phyloP scores from a whole-genome alignment of 2,113 vertebrate species.

The Pelmatolapia mariae region DNA sequence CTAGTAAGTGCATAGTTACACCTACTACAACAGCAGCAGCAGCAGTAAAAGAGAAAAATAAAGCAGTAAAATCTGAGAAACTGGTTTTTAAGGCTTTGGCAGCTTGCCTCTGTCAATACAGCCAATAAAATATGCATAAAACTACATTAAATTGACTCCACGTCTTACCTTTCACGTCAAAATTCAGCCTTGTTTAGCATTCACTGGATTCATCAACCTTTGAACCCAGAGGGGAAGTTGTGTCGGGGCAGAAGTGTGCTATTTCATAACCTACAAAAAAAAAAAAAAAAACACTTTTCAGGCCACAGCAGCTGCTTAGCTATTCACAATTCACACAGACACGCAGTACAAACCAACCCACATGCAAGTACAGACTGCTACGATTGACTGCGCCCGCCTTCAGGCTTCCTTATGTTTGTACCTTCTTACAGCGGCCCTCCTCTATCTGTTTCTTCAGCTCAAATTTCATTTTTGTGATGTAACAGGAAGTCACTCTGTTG shows the following conservation, averaged over 20 bases:
- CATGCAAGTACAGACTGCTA: neutral
- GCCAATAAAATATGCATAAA: neutral
- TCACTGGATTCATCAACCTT: conserved; percentile 29
- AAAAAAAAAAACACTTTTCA: neutral
- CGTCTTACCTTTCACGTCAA: conserved; percentile 34
- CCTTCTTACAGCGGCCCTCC: neutral
- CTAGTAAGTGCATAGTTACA: neutral
- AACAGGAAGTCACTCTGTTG: neutral
- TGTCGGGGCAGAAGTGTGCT: neutral
- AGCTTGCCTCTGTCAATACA: neutral
- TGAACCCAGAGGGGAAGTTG: neutral
- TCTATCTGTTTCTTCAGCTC: conserved; percentile 16
- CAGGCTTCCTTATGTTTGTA: neutral
- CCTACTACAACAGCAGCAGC: neutral
- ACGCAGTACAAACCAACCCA: neutral
- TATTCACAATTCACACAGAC: neutral
- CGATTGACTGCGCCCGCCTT: neutral
- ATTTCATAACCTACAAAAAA: neutral
- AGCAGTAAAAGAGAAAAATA: neutral
- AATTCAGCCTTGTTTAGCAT: neutral
- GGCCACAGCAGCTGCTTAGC: neutral
- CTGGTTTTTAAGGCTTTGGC: neutral
- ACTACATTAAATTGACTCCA: neutral
- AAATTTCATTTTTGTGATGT: conserved; percentile 43
- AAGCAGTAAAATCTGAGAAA: neutral